Evolutionary conservation across 2,113 vertebrate species (phyloP).

Genomic region (Dicerorhinus sumatrensis): DNA sequence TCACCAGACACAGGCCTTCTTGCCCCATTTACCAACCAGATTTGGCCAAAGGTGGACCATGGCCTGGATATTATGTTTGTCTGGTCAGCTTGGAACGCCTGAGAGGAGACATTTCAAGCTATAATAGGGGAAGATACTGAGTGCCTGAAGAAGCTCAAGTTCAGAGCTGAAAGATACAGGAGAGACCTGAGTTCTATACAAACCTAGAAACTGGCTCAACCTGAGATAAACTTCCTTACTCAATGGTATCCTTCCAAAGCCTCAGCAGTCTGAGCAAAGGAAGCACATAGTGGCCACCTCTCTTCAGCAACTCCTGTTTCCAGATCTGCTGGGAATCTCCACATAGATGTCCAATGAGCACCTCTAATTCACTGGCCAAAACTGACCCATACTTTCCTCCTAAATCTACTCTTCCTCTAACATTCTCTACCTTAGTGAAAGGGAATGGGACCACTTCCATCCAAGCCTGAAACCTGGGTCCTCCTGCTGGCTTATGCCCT

Average conservation of each 20-base stretch:
- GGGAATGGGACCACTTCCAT: background rate
- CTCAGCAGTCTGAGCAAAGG: background rate
- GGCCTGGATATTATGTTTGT: slow-evolving; percentile 29
- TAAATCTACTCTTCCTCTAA: background rate
- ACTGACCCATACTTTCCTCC: background rate
- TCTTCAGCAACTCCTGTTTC: background rate
- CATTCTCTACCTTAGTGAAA: background rate
- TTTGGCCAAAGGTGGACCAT: slow-evolving; percentile 14
- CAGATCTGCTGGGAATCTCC: background rate
- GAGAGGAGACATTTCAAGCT: slow-evolving; percentile 41
- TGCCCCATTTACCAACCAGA: slow-evolving; percentile 40
- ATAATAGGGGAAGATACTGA: background rate
- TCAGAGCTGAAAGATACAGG: background rate
- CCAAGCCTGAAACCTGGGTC: background rate
- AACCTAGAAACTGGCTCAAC: background rate
- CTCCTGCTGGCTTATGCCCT: background rate
- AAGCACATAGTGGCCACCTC: background rate
- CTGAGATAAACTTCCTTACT: background rate
- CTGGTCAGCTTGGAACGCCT: slow-evolving; percentile 60
- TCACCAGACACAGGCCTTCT: slow-evolving; percentile 21
- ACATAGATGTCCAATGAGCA: background rate
- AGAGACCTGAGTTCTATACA: background rate
- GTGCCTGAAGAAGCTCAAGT: background rate
- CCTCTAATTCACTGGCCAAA: background rate
- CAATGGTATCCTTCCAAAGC: background rate